Percentiles rank a stretch among this genome's conserved stretches.
phyloP scores from a whole-genome alignment of 1,140 invertebrate species.

The Branchinecta lindahli region DNA sequence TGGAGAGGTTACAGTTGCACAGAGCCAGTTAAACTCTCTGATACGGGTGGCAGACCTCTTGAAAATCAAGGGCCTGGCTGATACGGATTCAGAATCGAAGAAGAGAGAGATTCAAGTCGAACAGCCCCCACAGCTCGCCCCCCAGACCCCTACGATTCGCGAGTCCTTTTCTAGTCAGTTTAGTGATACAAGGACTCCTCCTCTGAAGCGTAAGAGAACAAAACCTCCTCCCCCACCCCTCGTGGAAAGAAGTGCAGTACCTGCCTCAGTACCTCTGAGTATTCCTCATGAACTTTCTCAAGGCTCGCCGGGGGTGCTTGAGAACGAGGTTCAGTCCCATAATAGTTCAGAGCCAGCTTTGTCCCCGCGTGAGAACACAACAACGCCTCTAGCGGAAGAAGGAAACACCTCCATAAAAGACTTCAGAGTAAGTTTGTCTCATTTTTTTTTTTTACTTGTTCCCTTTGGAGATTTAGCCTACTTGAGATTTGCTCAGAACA shows the following conservation, averaged over 20 bases:
- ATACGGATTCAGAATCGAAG: constrained; percentile 59
- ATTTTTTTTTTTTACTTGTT: too few species aligned
- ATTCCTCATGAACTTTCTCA: neutral
- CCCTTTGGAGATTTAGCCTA: too few species aligned
- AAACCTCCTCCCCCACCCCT: constrained; percentile 2
- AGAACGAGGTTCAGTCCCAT: neutral
- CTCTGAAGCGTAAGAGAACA: neutral
- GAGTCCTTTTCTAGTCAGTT: neutral
- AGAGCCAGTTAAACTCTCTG: constrained; percentile 72
- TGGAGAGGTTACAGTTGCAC: constrained; percentile 79
- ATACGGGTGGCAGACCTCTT: constrained; percentile 77
- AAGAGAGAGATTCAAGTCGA: constrained; percentile 23
- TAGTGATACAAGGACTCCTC: constrained; percentile 10
- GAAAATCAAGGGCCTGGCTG: constrained; percentile 75
- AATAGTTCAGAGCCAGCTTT: neutral
- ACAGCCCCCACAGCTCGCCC: neutral
- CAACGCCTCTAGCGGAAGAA: neutral
- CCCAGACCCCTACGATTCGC: neutral
- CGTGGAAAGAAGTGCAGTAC: constrained; percentile 2
- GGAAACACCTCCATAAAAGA: neutral
- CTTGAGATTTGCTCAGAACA: too few species aligned
- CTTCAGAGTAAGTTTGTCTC: neutral
- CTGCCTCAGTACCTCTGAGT: constrained; percentile 4
- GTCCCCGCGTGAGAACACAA: neutral
- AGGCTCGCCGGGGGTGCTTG: neutral